Evolutionary conservation across 2,888 invertebrate species (phyloP), one percentile per base, ranked within the genome.

Genomic region (Harpalus rufipes): DNA sequence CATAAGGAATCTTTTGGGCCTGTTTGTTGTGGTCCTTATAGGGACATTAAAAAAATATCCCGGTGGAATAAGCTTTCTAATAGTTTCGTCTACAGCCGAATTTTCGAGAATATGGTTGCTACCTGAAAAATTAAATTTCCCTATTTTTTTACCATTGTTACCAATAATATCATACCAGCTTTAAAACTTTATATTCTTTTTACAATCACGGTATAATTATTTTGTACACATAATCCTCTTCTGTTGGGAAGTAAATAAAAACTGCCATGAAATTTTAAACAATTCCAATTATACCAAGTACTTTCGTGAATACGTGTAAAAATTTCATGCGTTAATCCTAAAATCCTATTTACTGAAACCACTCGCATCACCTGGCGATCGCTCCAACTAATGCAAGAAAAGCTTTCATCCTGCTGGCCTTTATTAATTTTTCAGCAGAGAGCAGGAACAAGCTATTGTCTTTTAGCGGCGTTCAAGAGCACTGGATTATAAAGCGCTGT

Each of bases 331-430:
- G 39, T 39, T 39, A 68, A 68, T 68, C 68, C n/a, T 8, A 68
- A 39, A 68, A 68, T 68, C 68, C 68, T 68, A 39, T 68, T 68
- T 68, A 32, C 68, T 63, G 68, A 68, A 68, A 68, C 68, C 68
- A 39, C 68, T 25, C 63, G 25, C 63, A 25, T 14, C 16, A 14
- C 16, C 59, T 16, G 10, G 59, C 18, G 63, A 63, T 63, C 68
- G n/a, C 25, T 32, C 68, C 68, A 68, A 39, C 68, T 68, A 68
- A 68, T 68, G 68, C 68, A 68, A n/a, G 12, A 63, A 12, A 25
- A n/a, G 63, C 25, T 63, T 63, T 63, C 68, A 39, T 68, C 14
- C 68, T 6, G 21, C 68, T 2, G 39, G 6, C 39, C 68, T 32
- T 68, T 68, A 68, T 68, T 68, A 68, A 68, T 68, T 68, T 68